Evolutionary conservation across 2,113 vertebrate species (phyloP).

Genomic region (Apaloderma vittatum): DNA sequence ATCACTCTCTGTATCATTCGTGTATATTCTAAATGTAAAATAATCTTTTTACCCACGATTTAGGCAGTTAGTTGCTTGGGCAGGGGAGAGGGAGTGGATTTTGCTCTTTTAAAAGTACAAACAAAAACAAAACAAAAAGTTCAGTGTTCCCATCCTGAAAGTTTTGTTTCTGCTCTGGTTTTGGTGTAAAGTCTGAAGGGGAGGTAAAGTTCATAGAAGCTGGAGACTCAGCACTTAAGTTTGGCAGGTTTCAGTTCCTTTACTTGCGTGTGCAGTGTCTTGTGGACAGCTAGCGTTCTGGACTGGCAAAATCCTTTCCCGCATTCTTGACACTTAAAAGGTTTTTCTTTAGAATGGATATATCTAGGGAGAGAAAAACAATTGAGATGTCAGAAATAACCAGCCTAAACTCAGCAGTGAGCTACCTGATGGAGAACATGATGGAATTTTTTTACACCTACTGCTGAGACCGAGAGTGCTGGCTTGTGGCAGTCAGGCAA

Average conservation of each 20-base stretch:
- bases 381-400: conserved; percentile 13
- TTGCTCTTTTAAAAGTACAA: conserved; percentile 21
- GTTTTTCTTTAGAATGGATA: conserved; percentile 99
- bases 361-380: conserved; percentile 85
- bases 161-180: conserved; percentile 50
- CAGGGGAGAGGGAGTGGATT: background rate
- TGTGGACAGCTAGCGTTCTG: conserved; percentile 98
- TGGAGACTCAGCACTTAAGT: conserved; percentile 87
- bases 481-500: fast-evolving
- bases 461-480: background rate
- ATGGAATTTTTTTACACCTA: background rate
- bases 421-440: background rate
- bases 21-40: conserved; percentile 14
- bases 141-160: conserved; percentile 57
- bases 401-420: background rate
- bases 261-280: conserved; percentile 98
- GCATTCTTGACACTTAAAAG: conserved; percentile 99
- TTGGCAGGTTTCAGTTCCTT: conserved; percentile 97
- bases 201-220: conserved; percentile 26
- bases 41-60: conserved; percentile 9
- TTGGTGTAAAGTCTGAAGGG: conserved; percentile 31
- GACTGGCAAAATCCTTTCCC: conserved; percentile 99
- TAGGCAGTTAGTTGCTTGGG: conserved; percentile 14
- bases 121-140: conserved; percentile 49
- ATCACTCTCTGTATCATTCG: conserved; percentile 27